phyloP scores from a whole-genome alignment of 2,113 vertebrate genomes.

The Equus przewalskii region DNA sequence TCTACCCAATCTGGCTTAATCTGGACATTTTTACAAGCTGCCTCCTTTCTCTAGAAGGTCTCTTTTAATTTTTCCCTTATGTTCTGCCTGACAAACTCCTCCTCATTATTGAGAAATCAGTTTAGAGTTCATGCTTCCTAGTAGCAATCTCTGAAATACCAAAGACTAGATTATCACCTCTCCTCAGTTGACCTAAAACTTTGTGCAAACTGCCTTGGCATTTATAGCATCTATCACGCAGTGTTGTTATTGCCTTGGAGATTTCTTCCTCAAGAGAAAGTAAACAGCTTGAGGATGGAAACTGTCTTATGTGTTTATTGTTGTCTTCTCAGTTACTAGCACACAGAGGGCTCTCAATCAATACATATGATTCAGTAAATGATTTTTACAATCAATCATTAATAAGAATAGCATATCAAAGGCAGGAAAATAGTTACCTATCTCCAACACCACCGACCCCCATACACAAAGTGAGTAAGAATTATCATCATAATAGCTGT shows the following conservation, averaged over 20 bases:
- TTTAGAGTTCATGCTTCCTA: background rate
- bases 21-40: background rate
- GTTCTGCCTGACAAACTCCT: background rate
- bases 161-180: background rate
- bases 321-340: background rate
- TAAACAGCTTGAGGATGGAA: background rate
- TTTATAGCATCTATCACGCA: background rate
- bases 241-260: background rate
- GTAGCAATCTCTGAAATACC: background rate
- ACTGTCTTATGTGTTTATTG: background rate
- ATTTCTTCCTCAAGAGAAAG: background rate
- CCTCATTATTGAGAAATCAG: background rate
- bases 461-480: background rate
- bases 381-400: background rate
- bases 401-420: background rate
- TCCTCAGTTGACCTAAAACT: background rate
- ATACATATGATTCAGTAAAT: background rate
- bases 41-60: background rate
- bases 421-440: background rate
- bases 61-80: background rate
- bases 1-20: background rate
- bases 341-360: background rate
- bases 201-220: background rate
- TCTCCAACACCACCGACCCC: accelerated
- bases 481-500: background rate